phyloP scores from a whole-genome alignment of 2,797 vertebrate species.

The Scomberomorus guttatus region DNA sequence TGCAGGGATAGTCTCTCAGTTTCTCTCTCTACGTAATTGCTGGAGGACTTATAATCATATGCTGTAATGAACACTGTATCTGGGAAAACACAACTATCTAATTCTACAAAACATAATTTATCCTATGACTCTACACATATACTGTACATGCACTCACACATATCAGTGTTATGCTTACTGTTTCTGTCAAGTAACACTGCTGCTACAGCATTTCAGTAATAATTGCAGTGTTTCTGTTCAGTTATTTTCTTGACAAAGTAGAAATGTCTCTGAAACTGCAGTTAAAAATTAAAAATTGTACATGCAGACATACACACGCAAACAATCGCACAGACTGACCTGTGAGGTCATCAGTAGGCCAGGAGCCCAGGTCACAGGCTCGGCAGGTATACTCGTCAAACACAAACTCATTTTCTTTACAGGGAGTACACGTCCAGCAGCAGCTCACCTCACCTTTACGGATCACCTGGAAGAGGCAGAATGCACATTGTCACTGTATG shows the following conservation, averaged over 20 bases:
- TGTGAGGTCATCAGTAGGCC: slow-evolving; percentile 92
- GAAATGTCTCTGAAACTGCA: not conserved
- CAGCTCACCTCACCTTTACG: slow-evolving; percentile 99
- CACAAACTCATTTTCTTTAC: slow-evolving; percentile 97
- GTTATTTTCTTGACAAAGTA: not conserved
- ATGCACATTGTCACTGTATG: slow-evolving; percentile 4
- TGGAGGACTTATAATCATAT: slow-evolving; percentile 36
- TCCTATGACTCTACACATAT: slow-evolving; percentile 1
- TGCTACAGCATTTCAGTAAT: not conserved
- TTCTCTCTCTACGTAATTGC: slow-evolving; percentile 32
- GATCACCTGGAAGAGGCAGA: slow-evolving; percentile 88
- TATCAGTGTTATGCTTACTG: not conserved
- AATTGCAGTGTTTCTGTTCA: not conserved
- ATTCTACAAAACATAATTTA: slow-evolving; percentile 32
- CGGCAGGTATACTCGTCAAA: slow-evolving; percentile 97
- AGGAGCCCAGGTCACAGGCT: slow-evolving; percentile 95
- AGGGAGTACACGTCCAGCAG: slow-evolving; percentile 98
- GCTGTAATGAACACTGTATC: slow-evolving; percentile 25
- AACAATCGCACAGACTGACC: slow-evolving; percentile 60
- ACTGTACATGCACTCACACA: not conserved
- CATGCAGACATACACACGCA: slow-evolving; percentile 9
- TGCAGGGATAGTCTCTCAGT: not conserved
- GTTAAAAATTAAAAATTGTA: slow-evolving; percentile 14
- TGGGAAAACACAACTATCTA: not conserved
- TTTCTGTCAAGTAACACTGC: not conserved